Evolutionary conservation across 1,140 invertebrate genomes (phyloP).

Genomic region (Zaprionus inermis): DNA sequence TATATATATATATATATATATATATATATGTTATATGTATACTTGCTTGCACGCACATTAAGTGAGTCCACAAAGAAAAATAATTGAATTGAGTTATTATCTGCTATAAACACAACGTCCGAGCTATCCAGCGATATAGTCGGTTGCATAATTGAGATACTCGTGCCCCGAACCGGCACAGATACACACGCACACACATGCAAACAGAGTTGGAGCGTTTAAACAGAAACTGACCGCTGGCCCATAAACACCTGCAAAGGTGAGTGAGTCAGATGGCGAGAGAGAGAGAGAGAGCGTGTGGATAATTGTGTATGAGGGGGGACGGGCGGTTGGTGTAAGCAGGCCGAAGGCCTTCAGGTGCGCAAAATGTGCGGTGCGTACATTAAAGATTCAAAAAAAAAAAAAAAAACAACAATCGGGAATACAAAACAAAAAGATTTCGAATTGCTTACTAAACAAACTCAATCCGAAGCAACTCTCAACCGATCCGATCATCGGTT

Average conservation of each 20-base stretch:
- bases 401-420: background rate
- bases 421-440: slow-evolving; percentile 13
- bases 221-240: slow-evolving; percentile 36
- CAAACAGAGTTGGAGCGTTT: slow-evolving; percentile 28
- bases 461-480: slow-evolving; percentile 13
- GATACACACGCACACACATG: background rate
- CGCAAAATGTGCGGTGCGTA: slow-evolving; percentile 24
- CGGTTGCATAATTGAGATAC: slow-evolving; percentile 47
- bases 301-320: background rate
- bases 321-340: background rate
- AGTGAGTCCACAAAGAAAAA: slow-evolving; percentile 14
- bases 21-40: too few species aligned
- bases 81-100: slow-evolving; percentile 43
- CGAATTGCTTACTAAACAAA: slow-evolving; percentile 36
- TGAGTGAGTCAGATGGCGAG: slow-evolving; percentile 28
- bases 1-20: too few species aligned
- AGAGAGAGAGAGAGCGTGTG: background rate
- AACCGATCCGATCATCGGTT: slow-evolving; percentile 28
- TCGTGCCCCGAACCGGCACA: background rate
- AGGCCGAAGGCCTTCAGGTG: slow-evolving; percentile 21
- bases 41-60: slow-evolving; percentile 12
- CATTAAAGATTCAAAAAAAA: background rate
- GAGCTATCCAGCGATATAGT: slow-evolving; percentile 16
- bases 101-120: slow-evolving; percentile 36
- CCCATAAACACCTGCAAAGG: slow-evolving; percentile 35